Evolutionary conservation across 2,888 invertebrate genomes (phyloP).

Genomic region (Hirudinaria manillensis): DNA sequence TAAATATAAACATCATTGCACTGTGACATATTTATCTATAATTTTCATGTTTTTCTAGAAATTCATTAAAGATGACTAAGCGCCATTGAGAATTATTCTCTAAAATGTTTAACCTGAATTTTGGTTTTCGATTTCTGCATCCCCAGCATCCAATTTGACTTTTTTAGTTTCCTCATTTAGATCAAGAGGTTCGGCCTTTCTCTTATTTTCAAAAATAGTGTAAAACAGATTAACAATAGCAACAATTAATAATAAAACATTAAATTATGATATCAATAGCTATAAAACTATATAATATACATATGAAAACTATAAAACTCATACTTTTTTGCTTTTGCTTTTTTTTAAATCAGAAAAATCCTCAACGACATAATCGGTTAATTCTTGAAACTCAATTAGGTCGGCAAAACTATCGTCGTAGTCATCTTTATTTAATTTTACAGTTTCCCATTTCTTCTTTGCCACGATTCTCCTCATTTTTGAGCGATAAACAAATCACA

Average conservation of each 20-base stretch:
- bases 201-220: no score
- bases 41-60: no score
- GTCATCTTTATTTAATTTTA: neutral
- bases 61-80: no score
- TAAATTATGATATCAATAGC: neutral
- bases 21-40: no score
- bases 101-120: neutral
- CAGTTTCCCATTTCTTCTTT: neutral
- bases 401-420: slow-evolving; percentile 17
- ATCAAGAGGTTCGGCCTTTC: no score
- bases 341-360: neutral
- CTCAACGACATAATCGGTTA: slow-evolving; percentile 24
- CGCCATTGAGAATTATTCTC: no score
- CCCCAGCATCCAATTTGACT: no score
- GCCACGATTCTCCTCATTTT: neutral
- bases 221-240: neutral
- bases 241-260: neutral
- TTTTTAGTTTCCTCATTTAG: no score
- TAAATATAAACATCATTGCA: no score
- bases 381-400: slow-evolving; percentile 23
- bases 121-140: neutral
- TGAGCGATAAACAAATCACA: neutral
- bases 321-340: slow-evolving; percentile 5
- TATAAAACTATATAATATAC: neutral
- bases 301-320: no score